A percentile compares a stretch with the other conserved stretches of the same genome.
Evolutionary conservation across 2,888 invertebrate species (phyloP).

Genomic region (Flexamia atlantica): DNA sequence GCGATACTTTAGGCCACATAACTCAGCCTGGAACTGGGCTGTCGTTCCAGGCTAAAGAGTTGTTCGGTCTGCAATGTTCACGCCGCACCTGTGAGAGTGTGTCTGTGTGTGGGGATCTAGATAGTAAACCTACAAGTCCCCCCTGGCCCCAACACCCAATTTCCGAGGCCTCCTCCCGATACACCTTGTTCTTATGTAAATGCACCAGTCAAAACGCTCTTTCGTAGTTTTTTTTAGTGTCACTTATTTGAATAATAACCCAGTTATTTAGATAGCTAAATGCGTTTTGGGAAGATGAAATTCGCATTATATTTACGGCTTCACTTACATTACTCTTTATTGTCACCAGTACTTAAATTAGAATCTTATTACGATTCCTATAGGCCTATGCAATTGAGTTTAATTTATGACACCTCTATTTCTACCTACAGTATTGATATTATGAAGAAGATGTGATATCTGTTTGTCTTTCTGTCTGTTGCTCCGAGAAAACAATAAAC

Average conservation of each 20-base stretch:
- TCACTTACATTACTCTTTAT: too few species aligned
- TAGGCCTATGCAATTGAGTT: too few species aligned
- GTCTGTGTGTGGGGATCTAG: conserved; percentile 41
- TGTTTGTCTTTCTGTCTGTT: too few species aligned
- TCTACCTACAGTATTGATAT: too few species aligned
- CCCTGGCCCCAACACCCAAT: conserved; percentile 32
- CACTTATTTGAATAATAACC: conserved; percentile 33
- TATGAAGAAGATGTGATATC: too few species aligned
- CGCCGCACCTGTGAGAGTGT: conserved; percentile 4
- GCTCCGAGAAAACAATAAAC: too few species aligned
- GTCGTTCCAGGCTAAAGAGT: conserved; percentile 33
- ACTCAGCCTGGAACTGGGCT: not conserved
- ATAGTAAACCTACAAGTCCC: conserved; percentile 53
- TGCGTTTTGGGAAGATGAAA: not conserved
- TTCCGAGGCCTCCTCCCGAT: conserved; percentile 32
- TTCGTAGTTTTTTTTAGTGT: conserved; percentile 7
- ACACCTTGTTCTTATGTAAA: conserved; percentile 56
- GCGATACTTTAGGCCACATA: conserved; percentile 22
- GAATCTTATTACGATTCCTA: too few species aligned
- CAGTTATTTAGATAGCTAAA: not conserved
- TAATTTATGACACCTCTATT: too few species aligned
- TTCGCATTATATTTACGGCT: too few species aligned
- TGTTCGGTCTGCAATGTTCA: not conserved
- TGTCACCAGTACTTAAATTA: too few species aligned
- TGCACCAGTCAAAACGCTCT: conserved; percentile 35